A percentile compares a stretch with the other conserved stretches of the same genome.
These are phyloP conservation scores for Lagopus muta DNA, from an alignment of 2,113 vertebrate species.

Conservation along the genomic window DNA sequence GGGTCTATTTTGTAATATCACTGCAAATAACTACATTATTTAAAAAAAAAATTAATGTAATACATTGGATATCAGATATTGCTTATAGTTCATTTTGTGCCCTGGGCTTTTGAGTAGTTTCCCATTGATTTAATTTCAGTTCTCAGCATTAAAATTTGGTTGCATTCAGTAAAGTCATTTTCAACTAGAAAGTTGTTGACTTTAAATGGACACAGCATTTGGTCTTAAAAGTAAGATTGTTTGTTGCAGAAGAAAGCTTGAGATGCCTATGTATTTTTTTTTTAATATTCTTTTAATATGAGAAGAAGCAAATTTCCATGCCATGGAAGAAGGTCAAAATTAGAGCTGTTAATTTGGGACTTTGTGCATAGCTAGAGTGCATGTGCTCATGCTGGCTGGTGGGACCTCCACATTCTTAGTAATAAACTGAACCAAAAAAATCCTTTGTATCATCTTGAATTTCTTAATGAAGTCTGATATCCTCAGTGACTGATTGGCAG, in stretches of 20 bases:
- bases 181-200: neutral
- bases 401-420: neutral
- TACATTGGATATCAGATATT: neutral
- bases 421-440: neutral
- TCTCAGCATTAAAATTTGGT: constrained; percentile 11
- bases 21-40: neutral
- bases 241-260: neutral
- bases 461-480: neutral
- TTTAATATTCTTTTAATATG: neutral
- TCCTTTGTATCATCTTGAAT: constrained; percentile 14
- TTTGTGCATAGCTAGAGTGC: neutral
- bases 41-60: neutral
- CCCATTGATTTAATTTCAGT: neutral
- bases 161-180: neutral
- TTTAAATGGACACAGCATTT: neutral
- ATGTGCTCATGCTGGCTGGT: neutral
- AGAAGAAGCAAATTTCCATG: constrained; percentile 1
- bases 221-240: neutral
- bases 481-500: constrained; percentile 31
- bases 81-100: neutral
- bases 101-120: neutral
- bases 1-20: neutral
- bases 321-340: neutral
- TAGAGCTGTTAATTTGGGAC: neutral
- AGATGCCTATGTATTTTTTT: neutral